phyloP scores from a whole-genome alignment of 2,888 invertebrate genomes.

The Mellilla xanthometata region DNA sequence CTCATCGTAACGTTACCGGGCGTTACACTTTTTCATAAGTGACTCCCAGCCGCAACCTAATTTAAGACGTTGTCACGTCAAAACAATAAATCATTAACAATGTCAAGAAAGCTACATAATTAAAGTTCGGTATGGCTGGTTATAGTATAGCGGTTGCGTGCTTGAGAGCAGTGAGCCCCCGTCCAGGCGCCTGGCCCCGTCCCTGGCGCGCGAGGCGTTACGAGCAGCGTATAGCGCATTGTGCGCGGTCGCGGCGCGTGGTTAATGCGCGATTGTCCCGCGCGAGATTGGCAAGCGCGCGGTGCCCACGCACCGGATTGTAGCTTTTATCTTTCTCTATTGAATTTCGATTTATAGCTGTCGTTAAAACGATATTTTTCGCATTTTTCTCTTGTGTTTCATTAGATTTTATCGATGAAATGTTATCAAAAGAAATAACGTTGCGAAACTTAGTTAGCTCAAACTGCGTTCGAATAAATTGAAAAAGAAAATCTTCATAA shows the following conservation, averaged over 20 bases:
- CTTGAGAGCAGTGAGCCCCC: too few species aligned
- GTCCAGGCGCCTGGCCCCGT: slow-evolving; percentile 4
- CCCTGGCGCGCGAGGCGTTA: slow-evolving; percentile 34
- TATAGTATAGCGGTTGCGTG: too few species aligned
- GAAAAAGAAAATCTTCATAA: too few species aligned
- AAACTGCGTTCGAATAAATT: too few species aligned
- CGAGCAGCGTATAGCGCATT: slow-evolving; percentile 60
- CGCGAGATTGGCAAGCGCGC: slow-evolving; percentile 30
- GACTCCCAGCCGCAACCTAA: too few species aligned
- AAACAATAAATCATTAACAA: too few species aligned
- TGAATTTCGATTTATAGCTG: slow-evolving; percentile 49
- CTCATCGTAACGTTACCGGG: too few species aligned
- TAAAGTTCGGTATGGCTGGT: too few species aligned
- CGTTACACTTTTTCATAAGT: too few species aligned
- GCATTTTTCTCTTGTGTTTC: slow-evolving; percentile 44
- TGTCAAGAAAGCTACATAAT: too few species aligned
- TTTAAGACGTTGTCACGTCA: too few species aligned
- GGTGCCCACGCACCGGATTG: slow-evolving; percentile 27
- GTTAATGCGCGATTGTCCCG: slow-evolving; percentile 64
- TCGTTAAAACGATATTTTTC: slow-evolving; percentile 54
- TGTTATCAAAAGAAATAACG: slow-evolving; percentile 24
- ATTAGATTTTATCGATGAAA: slow-evolving; percentile 28
- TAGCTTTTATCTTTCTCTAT: slow-evolving; percentile 48
- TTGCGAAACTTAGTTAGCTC: too few species aligned
- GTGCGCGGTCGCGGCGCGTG: slow-evolving; percentile 61